These are phyloP conservation scores for Sorex araneus DNA, from an alignment of 2,113 vertebrate genomes.

Conservation along the genomic window DNA sequence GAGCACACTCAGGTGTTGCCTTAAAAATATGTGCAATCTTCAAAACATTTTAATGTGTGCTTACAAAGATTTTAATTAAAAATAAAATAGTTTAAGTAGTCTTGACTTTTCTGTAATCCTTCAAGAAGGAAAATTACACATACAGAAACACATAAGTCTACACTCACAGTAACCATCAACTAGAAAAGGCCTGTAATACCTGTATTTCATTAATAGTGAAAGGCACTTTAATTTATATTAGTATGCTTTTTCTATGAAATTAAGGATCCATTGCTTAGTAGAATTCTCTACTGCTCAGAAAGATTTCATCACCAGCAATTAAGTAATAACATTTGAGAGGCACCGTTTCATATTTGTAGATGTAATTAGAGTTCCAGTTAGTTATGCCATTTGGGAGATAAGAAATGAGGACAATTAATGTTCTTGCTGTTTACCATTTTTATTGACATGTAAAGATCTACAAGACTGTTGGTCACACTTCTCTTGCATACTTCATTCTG, in stretches of 20 bases:
- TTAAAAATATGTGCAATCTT: too few relatives aligned
- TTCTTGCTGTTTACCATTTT: too few relatives aligned
- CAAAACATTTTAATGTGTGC: too few relatives aligned
- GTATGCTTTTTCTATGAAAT: conserved; percentile 1
- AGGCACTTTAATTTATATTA: not conserved
- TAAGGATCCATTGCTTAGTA: not conserved
- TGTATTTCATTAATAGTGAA: not conserved
- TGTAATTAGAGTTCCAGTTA: not conserved
- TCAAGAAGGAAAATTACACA: not conserved
- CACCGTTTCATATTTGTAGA: not conserved
- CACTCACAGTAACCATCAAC: not conserved
- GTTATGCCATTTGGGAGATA: not conserved
- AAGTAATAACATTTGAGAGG: not conserved
- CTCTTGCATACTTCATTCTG: too few relatives aligned
- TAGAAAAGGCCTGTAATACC: not conserved
- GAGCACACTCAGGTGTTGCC: too few relatives aligned
- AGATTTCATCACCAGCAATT: not conserved
- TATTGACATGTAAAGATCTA: too few relatives aligned
- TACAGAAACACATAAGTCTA: not conserved
- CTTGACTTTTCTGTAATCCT: too few relatives aligned
- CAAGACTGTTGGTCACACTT: too few relatives aligned
- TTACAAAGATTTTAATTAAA: too few relatives aligned
- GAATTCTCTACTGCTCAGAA: not conserved
- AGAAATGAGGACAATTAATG: not conserved
- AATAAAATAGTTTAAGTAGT: too few relatives aligned